Base-by-base conservation (phyloP, 1,140 invertebrate genomes). In the honey bee (Apis mellifera) region DNA sequence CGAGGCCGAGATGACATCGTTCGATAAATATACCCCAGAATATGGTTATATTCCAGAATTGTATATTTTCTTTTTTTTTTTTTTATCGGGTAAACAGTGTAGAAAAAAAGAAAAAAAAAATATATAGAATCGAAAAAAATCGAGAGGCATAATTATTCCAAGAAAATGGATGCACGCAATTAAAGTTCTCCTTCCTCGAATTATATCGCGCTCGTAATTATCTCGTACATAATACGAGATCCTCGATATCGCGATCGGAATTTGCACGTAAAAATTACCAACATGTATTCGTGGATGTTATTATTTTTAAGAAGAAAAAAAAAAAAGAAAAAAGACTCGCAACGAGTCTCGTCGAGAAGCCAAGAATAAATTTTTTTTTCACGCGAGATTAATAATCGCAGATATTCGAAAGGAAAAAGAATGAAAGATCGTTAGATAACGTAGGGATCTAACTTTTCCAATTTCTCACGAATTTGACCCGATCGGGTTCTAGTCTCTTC, bases 91-190 rank as follows among this genome's bases (percentile, higher is more conserved):
- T 17, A 7, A 42, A 32, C 26, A 42, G 9, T 11, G 11, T 70
- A 15, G 48, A 70, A 42, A 70, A 42, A 72, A 72, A 69, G n/a
- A 50, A n/a, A 13, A 7, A 21, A n/a, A 52, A 71, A 42, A 42
- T 7, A 7, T 42, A 5, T 42, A 42, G 32, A 42, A 7, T 71
- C 55, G 26, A 26, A 71, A 54, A 48, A 66, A 26, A 23, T 71
- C 19, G 69, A 23, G 50, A 71, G 50, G 13, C 60, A 15, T 50
- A 69, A 69, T 69, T 69, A 60, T 60, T 19, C 57, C 9, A 17
- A 74, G 72, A 59, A 60, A 74, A 74, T 74, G 50, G 32, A 71
- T 69, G 42, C 23, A 74, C 32, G 72, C 32, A 62, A 74, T 74
- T 74, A 74, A 74, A 74, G 19, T 62, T 4, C 72, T 17, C 23